phyloP scores from a whole-genome alignment of 2,888 invertebrate species.

The Drosophila birchii region DNA sequence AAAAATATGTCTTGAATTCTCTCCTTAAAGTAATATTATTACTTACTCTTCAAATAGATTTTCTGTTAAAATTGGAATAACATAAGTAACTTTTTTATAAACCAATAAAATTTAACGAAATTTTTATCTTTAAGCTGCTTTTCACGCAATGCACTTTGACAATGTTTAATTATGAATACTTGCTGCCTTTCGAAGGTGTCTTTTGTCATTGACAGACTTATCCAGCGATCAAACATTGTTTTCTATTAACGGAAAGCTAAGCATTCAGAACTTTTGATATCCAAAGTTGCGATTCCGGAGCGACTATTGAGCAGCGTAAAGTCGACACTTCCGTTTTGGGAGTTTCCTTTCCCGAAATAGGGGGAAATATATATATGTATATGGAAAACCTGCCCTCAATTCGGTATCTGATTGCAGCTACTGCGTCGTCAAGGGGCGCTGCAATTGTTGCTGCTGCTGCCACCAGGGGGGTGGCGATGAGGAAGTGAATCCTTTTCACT shows the following conservation, averaged over 20 bases:
- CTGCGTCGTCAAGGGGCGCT: conserved; percentile 57
- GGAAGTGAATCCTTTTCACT: conserved; percentile 75
- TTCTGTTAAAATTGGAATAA: no score
- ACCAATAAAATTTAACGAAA: no score
- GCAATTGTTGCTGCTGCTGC: conserved; percentile 55
- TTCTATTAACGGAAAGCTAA: not conserved
- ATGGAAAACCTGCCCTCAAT: conserved; percentile 59
- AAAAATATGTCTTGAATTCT: no score
- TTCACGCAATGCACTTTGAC: no score
- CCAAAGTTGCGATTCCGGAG: conserved; percentile 1
- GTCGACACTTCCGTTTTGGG: conserved; percentile 28
- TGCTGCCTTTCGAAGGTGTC: not conserved
- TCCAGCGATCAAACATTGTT: not conserved
- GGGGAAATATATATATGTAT: not conserved
- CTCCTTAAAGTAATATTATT: no score
- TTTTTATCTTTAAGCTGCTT: no score
- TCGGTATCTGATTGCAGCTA: conserved; percentile 49
- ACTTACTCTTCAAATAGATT: no score
- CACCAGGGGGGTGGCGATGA: conserved; percentile 29
- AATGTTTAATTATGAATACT: no score
- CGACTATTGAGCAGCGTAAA: conserved; percentile 18
- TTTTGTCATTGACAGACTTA: not conserved
- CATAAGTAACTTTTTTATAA: no score
- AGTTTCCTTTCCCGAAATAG: not conserved
- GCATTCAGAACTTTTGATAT: not conserved